Conservation (phyloP, 2,888 invertebrate genomes). For the Protodeltote pygarga region DNA sequence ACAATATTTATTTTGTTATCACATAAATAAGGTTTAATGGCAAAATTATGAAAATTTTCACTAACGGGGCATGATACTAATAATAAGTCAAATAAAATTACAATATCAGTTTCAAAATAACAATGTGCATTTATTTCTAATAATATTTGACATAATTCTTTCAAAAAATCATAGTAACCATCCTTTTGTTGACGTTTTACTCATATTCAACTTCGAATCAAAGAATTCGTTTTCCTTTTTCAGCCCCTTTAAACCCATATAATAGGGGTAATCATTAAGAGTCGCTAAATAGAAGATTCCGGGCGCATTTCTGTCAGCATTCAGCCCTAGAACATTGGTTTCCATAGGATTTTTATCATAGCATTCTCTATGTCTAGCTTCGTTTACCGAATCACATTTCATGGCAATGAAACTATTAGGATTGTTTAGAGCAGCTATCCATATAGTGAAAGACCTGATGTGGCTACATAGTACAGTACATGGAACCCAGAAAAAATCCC, state of each 20-base stretch:
- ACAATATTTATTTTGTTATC: too few species aligned
- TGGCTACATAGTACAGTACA: conserved; percentile 64
- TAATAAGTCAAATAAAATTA: too few species aligned
- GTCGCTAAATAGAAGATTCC: conserved; percentile 66
- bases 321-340: conserved; percentile 59
- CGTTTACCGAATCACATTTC: conserved; percentile 63
- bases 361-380: conserved; percentile 60
- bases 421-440: conserved; percentile 60
- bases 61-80: too few species aligned
- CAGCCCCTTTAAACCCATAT: conserved; percentile 67
- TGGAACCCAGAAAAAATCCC: conserved; percentile 55
- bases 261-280: conserved; percentile 63
- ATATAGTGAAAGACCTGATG: conserved; percentile 54
- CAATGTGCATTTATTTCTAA: conserved; percentile 13
- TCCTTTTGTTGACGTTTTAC: conserved; percentile 17
- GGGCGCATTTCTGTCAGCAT: conserved; percentile 51
- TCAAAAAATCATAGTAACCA: conserved; percentile 1
- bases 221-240: conserved; percentile 62
- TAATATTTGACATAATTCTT: background rate
- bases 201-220: conserved; percentile 39
- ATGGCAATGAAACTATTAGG: conserved; percentile 62
- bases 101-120: too few species aligned
- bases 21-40: too few species aligned
- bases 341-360: conserved; percentile 56
- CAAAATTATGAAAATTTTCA: too few species aligned